Base-by-base conservation (phyloP, 2,888 invertebrate genomes). In the Amblyjoppa proteus region DNA sequence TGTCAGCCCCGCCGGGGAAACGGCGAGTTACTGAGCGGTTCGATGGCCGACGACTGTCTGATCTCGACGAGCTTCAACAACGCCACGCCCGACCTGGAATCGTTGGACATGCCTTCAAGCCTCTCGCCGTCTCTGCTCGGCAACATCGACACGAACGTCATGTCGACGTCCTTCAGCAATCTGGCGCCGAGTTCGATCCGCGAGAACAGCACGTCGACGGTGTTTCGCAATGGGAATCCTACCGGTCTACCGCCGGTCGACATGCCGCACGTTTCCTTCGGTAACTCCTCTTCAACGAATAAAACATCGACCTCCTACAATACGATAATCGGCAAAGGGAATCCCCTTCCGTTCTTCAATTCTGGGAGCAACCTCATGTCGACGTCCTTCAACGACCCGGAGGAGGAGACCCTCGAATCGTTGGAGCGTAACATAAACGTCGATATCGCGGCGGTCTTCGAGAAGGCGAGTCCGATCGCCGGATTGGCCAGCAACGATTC, bases 131-230 rank as follows among this genome's bases (percentile, higher is more conserved):
- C 87, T 53, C 85, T 86, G n/a, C 87, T 89, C 64, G 87, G 89
- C 16, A 90, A 88, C 49, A 83, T 89, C 6, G 92, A 90, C 31
- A 90, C 79, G 53, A 91, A 92, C 79, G 88, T 92, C 6, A 92
- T 92, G 90, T 91, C 93, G 2, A 93, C 92, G 16, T 92, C 93
- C 25, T 93, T 93, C 68, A 90, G 88, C 70, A 90, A 85, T 81
- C 69, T 83, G 13, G 70, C 87, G 2, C 20, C 77, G 5, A 86
- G 51, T 7, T 70, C 81, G 0, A 84, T 82, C 13, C 78, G 86
- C 69, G 86, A 86, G 49, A 86, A 41, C n/a, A 38, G 64, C n/a
- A 66, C 74, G 6, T 16, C 78, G 7, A 75, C 81, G 11, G 49
- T 74, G 34, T 84, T 87, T 49, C 82, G 86, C 13, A 88, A 80